These are phyloP conservation scores for Sebastes steindachneri DNA, from an alignment of 2,797 vertebrate genomes.

Conservation along the genomic window DNA sequence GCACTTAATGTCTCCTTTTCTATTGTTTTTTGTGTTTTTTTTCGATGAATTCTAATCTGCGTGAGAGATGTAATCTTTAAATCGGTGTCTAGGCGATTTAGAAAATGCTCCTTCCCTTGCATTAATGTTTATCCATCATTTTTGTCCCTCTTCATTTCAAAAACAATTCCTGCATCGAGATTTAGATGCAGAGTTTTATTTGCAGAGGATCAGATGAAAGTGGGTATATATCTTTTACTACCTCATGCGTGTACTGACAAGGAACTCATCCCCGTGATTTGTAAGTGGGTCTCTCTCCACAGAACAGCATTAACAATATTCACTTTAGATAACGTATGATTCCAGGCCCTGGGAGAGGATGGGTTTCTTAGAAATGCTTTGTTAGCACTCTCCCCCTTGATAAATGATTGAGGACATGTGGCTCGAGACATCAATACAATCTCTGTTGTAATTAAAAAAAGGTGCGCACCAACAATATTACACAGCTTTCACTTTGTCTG, in stretches of 20 bases:
- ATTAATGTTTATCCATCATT: slow-evolving; percentile 13
- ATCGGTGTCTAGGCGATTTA: neutral
- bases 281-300: slow-evolving; percentile 72
- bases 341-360: slow-evolving; percentile 64
- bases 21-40: neutral
- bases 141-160: slow-evolving; percentile 8
- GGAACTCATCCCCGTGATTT: slow-evolving; percentile 77
- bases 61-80: slow-evolving; percentile 25
- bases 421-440: slow-evolving; percentile 84
- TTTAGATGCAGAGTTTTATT: slow-evolving; percentile 55
- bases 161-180: slow-evolving; percentile 30
- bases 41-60: slow-evolving; percentile 12
- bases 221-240: slow-evolving; percentile 63
- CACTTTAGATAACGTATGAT: slow-evolving; percentile 81
- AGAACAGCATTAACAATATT: slow-evolving; percentile 79
- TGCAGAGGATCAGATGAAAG: slow-evolving; percentile 47
- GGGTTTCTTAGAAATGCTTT: slow-evolving; percentile 81
- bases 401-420: slow-evolving; percentile 84
- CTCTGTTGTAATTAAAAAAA: slow-evolving; percentile 85
- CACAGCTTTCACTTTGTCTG: slow-evolving; percentile 63
- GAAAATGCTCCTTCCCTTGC: neutral
- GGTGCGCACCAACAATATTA: slow-evolving; percentile 81
- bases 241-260: slow-evolving; percentile 52
- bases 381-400: slow-evolving; percentile 80
- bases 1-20: slow-evolving; percentile 20